Evolutionary conservation across 2,113 vertebrate genomes (phyloP).

Genomic region (Eolophus roseicapilla): DNA sequence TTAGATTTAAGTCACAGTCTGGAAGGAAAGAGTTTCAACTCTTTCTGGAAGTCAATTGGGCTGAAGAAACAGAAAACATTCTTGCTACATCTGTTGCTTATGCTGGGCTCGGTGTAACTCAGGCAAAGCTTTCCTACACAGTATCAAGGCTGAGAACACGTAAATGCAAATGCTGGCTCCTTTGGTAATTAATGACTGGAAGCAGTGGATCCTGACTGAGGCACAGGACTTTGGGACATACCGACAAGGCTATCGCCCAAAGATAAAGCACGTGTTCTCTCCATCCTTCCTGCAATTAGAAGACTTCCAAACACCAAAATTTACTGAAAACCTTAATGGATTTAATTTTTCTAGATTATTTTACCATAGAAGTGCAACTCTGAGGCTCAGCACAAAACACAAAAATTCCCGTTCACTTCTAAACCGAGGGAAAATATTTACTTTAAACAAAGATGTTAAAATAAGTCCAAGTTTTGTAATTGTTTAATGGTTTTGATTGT

Average conservation of each 20-base stretch:
- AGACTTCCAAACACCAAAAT: neutral
- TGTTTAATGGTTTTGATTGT: neutral
- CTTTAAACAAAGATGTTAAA: neutral
- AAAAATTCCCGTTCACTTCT: neutral
- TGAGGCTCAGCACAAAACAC: neutral
- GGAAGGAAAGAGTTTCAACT: neutral
- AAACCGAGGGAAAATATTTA: neutral
- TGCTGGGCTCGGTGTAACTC: neutral
- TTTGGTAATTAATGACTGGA: neutral
- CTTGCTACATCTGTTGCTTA: neutral
- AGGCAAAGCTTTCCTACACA: neutral
- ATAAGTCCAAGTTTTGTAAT: neutral
- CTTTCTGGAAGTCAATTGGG: neutral
- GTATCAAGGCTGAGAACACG: neutral
- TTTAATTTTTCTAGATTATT: neutral
- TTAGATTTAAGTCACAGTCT: neutral
- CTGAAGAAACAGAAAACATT: neutral
- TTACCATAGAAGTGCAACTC: neutral
- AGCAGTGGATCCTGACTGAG: neutral
- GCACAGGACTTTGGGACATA: neutral
- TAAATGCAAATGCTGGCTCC: neutral
- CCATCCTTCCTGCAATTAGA: neutral
- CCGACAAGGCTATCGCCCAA: fast-evolving
- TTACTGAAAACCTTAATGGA: neutral
- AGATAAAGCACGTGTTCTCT: neutral